Conservation (phyloP, 2,797 vertebrate species). For the Phataginus tricuspis region DNA sequence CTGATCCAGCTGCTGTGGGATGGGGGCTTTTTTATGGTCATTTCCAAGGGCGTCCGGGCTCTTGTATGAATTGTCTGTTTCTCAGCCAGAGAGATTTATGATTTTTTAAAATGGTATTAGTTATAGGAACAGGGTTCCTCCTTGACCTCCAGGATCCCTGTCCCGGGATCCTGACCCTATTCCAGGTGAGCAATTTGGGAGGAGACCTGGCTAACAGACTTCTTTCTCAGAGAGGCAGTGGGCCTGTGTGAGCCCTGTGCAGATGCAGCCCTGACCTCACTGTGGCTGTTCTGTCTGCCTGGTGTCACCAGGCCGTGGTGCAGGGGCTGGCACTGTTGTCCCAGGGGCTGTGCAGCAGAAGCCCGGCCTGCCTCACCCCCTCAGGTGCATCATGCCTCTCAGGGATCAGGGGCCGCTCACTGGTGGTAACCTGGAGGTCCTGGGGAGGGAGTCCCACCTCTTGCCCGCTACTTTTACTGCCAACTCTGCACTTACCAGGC, state of each 20-base stretch:
- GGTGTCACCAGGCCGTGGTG: rapidly evolving
- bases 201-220: neutral
- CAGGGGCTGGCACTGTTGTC: neutral
- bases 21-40: neutral
- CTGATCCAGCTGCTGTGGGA: neutral
- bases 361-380: rapidly evolving
- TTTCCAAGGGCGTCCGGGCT: neutral
- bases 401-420: neutral
- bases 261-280: neutral
- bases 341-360: rapidly evolving
- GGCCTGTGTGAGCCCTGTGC: neutral
- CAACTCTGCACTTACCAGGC: neutral
- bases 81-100: neutral
- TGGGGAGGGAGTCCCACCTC: neutral
- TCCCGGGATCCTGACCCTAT: too few relatives aligned
- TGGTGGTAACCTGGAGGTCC: neutral
- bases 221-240: neutral
- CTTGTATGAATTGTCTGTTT: neutral
- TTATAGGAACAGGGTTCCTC: neutral
- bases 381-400: rapidly evolving
- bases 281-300: neutral
- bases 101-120: neutral
- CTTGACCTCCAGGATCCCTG: neutral
- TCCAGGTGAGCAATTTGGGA: neutral
- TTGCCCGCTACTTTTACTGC: neutral